Base-by-base conservation (phyloP, 2,797 vertebrate species). In the Tympanoctomys barrerae region DNA sequence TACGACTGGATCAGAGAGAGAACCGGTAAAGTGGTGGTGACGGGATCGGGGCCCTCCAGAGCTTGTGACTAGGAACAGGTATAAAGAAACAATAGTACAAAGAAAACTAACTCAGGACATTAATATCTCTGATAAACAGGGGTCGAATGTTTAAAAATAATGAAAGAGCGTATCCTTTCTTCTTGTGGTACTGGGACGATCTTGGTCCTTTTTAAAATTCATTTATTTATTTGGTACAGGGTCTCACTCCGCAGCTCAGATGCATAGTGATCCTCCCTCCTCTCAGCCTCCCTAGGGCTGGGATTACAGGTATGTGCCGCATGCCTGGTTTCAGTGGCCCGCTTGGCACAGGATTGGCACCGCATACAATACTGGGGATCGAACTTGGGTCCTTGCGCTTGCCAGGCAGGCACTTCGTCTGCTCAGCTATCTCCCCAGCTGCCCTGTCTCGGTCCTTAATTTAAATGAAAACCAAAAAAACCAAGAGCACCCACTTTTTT, bases 381-480 rank as follows among this genome's bases (percentile, higher is more conserved):
- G 16, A 57, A 57, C 54, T 57, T 18, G 54, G 54, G 54, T 57
- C 54, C 54, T 57, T 5, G 54, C 16, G 54, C 14, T 57, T 18
- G 54, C 54, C 54, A 57, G 54, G 14, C 54, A 57, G 54, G 54
- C 54, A 18, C 54, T 18, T 16, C 18, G 54, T 16, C 54, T 57
- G 54, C 54, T 5, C 4, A 57, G 14, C 54, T 57, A 18, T 57
- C 16, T 57, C 54, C 4, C 16, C 54, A 57, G 54, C 54, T 5
- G 5, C 54, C 54, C 54, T 57, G 54, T 61, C 54, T 96, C 36
- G 8, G 13, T 13, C 33, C 39, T 49, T 49, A 14, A 26, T 49
- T 68, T 87, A 87, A 87, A 87, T 42, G 3, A 78, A 92, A 97
- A 73, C 36, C 24, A 64, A 90, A 94, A 16, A 71, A 57, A 88